Evolutionary conservation across 1,140 invertebrate species (phyloP), one percentile per base, ranked within the genome.

Genomic region (Temnothorax curvispinosus): DNA sequence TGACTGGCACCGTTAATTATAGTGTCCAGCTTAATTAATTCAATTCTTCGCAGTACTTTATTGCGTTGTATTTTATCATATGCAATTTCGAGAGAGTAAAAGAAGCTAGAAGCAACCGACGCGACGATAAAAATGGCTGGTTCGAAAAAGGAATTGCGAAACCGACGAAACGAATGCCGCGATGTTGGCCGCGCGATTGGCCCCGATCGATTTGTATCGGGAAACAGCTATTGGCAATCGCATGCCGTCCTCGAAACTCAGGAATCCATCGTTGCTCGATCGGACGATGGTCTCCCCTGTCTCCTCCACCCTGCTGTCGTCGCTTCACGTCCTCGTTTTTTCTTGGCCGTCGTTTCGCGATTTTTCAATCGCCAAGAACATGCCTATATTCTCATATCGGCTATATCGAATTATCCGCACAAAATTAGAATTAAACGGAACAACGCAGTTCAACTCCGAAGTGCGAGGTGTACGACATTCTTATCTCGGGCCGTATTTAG

Each of bases 151-250:
- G 67, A 91, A 91, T 91, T 91, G 89, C 90, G 90, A 91, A 91
- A 91, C 52, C 44, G 32, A 44, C 54, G 54, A 81, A 71, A 71
- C 80, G 81, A 90, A 69, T 88, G 86, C 76, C 78, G 87, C 84
- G 88, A 87, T 60, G 90, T 91, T 90, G 89, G 89, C 89, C 86
- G 58, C 74, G 52, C 76, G 89, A 92, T 91, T 92, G 92, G 91
- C 92, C 92, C 91, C 92, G 91, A 93, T 93, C 81, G 77, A 58
- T 90, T 88, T 90, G 89, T 92, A 91, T 91, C 87, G 88, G 91
- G 91, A 92, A 93, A 92, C 91, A 92, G 65, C 86, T 88, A 92
- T 93, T 92, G 92, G 91, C 92, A 93, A 93, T 92, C 90, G 86
- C 82, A 90, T 85, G 64, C 85, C 91, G 92, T 88, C 92, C 91